Evolutionary conservation across 53 echinoderm and acorn worm species (phyloP).

Genomic region (Temnopleurus reevesii): DNA sequence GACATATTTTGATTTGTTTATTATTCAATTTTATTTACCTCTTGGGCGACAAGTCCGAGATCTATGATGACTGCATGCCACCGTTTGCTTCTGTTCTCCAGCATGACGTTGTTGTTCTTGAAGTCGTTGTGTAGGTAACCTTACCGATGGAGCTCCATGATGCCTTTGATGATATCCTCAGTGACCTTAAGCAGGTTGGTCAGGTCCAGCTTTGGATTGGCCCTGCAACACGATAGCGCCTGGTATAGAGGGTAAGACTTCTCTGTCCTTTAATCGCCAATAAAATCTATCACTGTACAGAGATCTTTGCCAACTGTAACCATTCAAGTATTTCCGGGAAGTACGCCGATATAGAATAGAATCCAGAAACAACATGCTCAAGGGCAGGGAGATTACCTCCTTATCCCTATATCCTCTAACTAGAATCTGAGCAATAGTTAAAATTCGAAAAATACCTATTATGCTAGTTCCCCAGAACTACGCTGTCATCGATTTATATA

Average conservation of each 20-base stretch:
- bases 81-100: conserved; percentile 6
- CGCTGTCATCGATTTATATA: too few species aligned
- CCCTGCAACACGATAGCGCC: not conserved
- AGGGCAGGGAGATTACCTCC: too few species aligned
- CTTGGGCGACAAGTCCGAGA: conserved; percentile 17
- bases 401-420: too few species aligned
- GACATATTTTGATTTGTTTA: too few species aligned
- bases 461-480: too few species aligned
- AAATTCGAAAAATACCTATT: too few species aligned
- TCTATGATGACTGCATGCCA: conserved; percentile 38
- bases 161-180: conserved; percentile 31
- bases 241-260: not conserved
- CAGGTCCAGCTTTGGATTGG: not conserved
- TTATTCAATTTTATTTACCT: too few species aligned
- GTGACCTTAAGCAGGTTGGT: not conserved
- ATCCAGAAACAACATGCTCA: too few species aligned
- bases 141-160: conserved; percentile 27
- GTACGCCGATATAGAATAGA: too few species aligned
- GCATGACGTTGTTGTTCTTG: conserved; percentile 20
- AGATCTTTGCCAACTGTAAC: not conserved
- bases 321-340: conserved; percentile 16
- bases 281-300: conserved; percentile 22
- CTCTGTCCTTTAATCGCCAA: not conserved
- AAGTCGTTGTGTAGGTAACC: conserved; percentile 32
- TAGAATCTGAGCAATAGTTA: too few species aligned